Evolutionary conservation across 2,888 invertebrate species (phyloP).

Genomic region (Dasysyrphus albostriatus): DNA sequence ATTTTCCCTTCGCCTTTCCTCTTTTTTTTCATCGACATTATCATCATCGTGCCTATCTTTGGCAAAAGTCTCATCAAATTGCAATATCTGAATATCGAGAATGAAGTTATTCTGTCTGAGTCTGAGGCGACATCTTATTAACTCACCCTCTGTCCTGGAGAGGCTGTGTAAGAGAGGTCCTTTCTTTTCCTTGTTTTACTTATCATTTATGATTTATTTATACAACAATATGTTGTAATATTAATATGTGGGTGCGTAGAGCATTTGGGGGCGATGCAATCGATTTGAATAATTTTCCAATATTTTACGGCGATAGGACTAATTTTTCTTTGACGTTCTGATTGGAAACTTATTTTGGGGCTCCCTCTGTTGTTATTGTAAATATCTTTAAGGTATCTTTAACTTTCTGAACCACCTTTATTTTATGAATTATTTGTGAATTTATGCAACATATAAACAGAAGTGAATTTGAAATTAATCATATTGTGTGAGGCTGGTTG

Average conservation of each 20-base stretch:
- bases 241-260: conserved; percentile 72
- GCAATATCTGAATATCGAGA: conserved; percentile 74
- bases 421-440: conserved; percentile 5
- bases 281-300: conserved; percentile 76
- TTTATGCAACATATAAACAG: neutral
- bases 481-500: neutral
- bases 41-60: conserved; percentile 64
- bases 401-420: neutral
- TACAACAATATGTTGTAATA: conserved; percentile 81
- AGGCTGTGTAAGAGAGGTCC: conserved; percentile 1
- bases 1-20: neutral
- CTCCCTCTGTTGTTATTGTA: conserved; percentile 5
- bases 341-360: conserved; percentile 70
- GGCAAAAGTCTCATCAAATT: conserved; percentile 71
- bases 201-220: conserved; percentile 80
- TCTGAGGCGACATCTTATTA: conserved; percentile 73
- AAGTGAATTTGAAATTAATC: conserved; percentile 24
- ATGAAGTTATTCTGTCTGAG: conserved; percentile 71
- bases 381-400: neutral
- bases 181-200: conserved; percentile 75
- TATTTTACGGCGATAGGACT: conserved; percentile 71
- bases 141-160: conserved; percentile 56
- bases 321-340: conserved; percentile 71
- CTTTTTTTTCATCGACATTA: conserved; percentile 49
- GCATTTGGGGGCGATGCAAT: conserved; percentile 66